Percentiles rank a stretch among this genome's conserved stretches.
These are phyloP conservation scores for Cataglyphis livida DNA, from an alignment of 2,888 invertebrate genomes.

Conservation along the genomic window DNA sequence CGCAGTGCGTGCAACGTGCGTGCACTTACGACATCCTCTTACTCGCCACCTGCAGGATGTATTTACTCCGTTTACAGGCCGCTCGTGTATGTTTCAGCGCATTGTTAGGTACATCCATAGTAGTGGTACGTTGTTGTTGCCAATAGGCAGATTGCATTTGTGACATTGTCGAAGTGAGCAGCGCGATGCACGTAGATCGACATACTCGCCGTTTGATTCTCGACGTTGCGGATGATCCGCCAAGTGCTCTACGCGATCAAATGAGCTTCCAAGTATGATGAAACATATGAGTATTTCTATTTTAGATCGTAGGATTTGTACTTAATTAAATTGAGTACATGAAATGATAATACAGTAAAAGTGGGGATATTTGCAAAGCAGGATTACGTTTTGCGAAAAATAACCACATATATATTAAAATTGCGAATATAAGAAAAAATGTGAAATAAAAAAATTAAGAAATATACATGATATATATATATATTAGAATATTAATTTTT, in stretches of 20 bases:
- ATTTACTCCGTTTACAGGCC: constrained; percentile 64
- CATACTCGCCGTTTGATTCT: constrained; percentile 44
- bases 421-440: background rate
- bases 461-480: background rate
- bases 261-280: background rate
- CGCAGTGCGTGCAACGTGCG: constrained; percentile 60
- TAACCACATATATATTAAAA: background rate
- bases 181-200: constrained; percentile 50
- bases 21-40: constrained; percentile 62
- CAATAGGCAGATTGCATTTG: constrained; percentile 63
- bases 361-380: background rate
- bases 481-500: background rate
- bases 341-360: constrained; percentile 8
- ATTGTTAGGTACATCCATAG: constrained; percentile 52
- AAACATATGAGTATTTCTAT: background rate
- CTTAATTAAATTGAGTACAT: constrained; percentile 22
- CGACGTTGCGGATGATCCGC: constrained; percentile 9
- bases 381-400: constrained; percentile 2
- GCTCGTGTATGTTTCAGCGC: constrained; percentile 65
- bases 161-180: constrained; percentile 59
- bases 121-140: constrained; percentile 56
- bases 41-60: constrained; percentile 60
- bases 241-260: background rate
- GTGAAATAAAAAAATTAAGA: background rate
- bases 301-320: background rate